Evolutionary conservation across 2,113 vertebrate genomes (phyloP), one percentile per base, ranked within the genome.

Genomic region (Anolis carolinensis): DNA sequence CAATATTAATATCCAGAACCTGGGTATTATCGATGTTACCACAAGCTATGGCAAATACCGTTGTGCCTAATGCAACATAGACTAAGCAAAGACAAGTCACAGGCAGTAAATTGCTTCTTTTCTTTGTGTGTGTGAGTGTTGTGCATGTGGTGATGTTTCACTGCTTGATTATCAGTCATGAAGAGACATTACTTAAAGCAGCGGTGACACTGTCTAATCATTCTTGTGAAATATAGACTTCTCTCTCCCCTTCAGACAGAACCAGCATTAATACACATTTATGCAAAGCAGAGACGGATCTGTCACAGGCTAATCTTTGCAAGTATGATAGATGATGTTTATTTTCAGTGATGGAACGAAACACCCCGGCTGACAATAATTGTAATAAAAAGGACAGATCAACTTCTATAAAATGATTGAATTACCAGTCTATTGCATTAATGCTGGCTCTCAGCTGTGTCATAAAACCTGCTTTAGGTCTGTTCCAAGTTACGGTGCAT

Each of bases 271-370:
- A 95, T 96, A 96, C 93, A 96, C 96, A 97, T 97, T 97, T 98
- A 99, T 99, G 98, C 98, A 97, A 95, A 97, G 97, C 97, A 96
- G 92, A 90, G 95, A 93, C 82, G 93, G 89, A 92, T 94, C 98
- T 98, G 98, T 99, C 98, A 97, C 92, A 77, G 83, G 96, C 97
- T 99, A 99, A 99, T 98, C 97, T 97, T 96, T 94, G 94, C 96
- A 97, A 98, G 97, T 97, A 99, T 99, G 98, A 99, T 99, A 95
- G 98, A 99, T 99, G 98, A 97, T 99, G 98, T 99, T 99, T 99
- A 98, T 98, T 98, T 97, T 97, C 95, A 95, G 95, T 99, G 98
- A 99, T 98, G 98, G 98, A 98, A 97, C 95, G 96, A 97, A 98
- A 98, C 97, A 97, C 97, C 97, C 97, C 94, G 96, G 95, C 97